Evolutionary conservation across 2,888 invertebrate species (phyloP).

Genomic region (Yponomeuta plumbellus): DNA sequence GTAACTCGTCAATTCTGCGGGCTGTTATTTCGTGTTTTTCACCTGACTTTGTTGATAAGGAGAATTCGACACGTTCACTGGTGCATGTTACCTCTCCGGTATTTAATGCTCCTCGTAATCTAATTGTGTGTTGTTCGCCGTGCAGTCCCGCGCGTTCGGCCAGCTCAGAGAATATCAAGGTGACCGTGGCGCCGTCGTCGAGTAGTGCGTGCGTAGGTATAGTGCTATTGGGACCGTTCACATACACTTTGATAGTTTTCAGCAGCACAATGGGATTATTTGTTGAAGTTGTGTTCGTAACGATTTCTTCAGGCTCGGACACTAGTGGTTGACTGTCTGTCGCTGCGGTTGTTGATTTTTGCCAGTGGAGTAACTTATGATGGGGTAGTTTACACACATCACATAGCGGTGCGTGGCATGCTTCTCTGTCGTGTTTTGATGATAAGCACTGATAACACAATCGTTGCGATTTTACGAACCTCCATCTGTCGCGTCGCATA

Average conservation of each 20-base stretch:
- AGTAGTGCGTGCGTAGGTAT: conserved; percentile 22
- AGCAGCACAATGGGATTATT: conserved; percentile 17
- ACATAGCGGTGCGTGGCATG: conserved; percentile 25
- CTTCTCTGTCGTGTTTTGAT: conserved; percentile 22
- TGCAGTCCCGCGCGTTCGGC: conserved; percentile 14
- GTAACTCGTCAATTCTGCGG: conserved; percentile 16
- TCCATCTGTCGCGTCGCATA: conserved; percentile 25
- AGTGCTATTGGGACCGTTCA: conserved; percentile 23
- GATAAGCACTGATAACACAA: conserved; percentile 27
- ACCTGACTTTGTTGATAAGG: not conserved
- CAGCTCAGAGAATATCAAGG: conserved; percentile 19
- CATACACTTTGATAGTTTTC: conserved; percentile 23
- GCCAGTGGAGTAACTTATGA: conserved; percentile 21
- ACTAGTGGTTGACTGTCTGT: not conserved
- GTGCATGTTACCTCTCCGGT: not conserved
- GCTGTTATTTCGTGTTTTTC: not conserved
- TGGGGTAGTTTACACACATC: conserved; percentile 21
- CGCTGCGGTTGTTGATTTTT: not conserved
- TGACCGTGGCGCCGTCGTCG: conserved; percentile 24
- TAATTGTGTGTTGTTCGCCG: not conserved
- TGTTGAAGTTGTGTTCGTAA: not conserved
- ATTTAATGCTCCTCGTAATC: not conserved
- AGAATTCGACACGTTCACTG: not conserved
- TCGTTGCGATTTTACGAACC: conserved; percentile 19
- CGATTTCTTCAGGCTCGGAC: not conserved